A percentile compares a stretch with the other conserved stretches of the same genome.
Conservation (phyloP, 2,797 vertebrate species). For the Podarcis siculus region DNA sequence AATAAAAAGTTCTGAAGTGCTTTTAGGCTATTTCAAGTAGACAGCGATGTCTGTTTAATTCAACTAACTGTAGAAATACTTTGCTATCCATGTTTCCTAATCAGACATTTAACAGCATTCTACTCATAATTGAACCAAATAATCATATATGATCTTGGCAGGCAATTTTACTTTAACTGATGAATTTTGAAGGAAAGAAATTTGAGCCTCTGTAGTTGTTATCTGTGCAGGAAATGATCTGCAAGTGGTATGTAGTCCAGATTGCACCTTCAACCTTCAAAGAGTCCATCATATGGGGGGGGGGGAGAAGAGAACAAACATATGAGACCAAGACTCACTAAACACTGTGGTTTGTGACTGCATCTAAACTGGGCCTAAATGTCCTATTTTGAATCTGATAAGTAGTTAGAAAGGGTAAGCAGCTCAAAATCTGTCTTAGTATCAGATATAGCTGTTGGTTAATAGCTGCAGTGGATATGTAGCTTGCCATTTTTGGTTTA, state of each 20-base stretch:
- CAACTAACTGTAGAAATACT: slow-evolving; percentile 20
- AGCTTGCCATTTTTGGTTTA: too few relatives aligned
- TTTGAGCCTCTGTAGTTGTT: slow-evolving; percentile 26
- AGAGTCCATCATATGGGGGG: too few relatives aligned
- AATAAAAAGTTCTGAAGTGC: neutral
- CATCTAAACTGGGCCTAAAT: too few relatives aligned
- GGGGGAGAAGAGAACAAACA: too few relatives aligned
- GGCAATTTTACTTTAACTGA: slow-evolving; percentile 16
- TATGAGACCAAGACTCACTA: too few relatives aligned
- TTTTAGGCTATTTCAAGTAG: neutral
- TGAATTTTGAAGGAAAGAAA: neutral
- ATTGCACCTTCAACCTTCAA: too few relatives aligned
- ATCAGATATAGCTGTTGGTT: too few relatives aligned
- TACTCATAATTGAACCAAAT: slow-evolving; percentile 37
- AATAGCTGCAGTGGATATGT: too few relatives aligned
- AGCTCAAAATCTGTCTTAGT: too few relatives aligned
- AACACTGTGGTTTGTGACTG: too few relatives aligned
- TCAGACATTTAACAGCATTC: slow-evolving; percentile 44
- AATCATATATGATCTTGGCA: slow-evolving; percentile 45
- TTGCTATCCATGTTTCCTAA: slow-evolving; percentile 43
- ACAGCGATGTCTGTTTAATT: neutral
- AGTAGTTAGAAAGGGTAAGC: too few relatives aligned
- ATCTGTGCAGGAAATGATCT: neutral
- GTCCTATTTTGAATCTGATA: too few relatives aligned
- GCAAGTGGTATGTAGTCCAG: neutral